Conservation (phyloP, 2,888 invertebrate genomes). For the Caradrina clavipalpis region DNA sequence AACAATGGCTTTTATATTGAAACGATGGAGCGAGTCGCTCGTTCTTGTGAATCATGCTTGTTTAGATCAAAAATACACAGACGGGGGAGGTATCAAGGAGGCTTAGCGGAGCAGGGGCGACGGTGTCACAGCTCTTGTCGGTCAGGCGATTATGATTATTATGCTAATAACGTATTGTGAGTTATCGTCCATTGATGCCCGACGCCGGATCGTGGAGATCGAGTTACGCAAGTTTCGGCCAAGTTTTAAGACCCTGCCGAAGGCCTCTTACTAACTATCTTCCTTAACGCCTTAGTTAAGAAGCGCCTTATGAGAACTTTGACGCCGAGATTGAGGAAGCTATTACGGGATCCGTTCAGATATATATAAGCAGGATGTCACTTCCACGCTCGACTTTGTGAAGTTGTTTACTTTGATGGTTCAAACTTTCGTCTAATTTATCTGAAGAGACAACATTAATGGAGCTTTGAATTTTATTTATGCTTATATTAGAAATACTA, state of each 20-base stretch:
- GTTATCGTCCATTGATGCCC: conserved; percentile 83
- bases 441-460: conserved; percentile 74
- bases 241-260: conserved; percentile 89
- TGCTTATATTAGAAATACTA: conserved; percentile 10
- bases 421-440: conserved; percentile 84
- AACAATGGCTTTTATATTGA: conserved; percentile 60
- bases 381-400: conserved; percentile 88
- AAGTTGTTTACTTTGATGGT: conserved; percentile 89
- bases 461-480: conserved; percentile 51
- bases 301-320: conserved; percentile 91
- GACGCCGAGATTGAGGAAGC: conserved; percentile 90
- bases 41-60: conserved; percentile 34
- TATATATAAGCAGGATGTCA: conserved; percentile 90
- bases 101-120: conserved; percentile 36
- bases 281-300: conserved; percentile 90
- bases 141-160: conserved; percentile 78
- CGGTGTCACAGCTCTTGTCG: conserved; percentile 51
- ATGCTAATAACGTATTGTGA: conserved; percentile 89
- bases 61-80: conserved; percentile 43
- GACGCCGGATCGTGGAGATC: conserved; percentile 83
- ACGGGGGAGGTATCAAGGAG: conserved; percentile 41
- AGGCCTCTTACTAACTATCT: conserved; percentile 89
- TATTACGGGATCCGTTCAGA: conserved; percentile 89
- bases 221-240: conserved; percentile 87
- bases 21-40: conserved; percentile 42